Base-by-base conservation (phyloP, 1,140 invertebrate species). In the Chionoecetes opilio region DNA sequence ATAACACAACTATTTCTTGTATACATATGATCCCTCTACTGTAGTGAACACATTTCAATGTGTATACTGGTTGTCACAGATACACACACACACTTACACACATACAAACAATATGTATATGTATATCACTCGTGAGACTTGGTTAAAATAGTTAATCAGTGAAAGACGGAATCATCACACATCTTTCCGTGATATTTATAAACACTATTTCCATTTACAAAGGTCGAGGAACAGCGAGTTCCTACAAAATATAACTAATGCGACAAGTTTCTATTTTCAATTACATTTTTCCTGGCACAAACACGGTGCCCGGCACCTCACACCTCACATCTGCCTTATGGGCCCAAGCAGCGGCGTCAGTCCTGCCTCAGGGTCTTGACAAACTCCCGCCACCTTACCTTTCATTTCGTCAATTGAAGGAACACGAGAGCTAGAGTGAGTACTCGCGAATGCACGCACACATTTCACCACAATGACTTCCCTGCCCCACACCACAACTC, bases 211-310 rank as follows among this genome's bases (percentile, higher is more conserved):
- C n/a, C 63, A 75, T 75, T 75, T 26, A 75, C 21, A n/a, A 75
- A 75, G n/a, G 21, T n/a, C 63, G 21, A 75, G 21, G 26, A 75
- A 75, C n/a, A n/a, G 11, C n/a, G 1, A n/a, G 6, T 46, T 46
- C 14, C 41, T 14, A 46, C 41, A 46, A 46, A n/a, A 14, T 53
- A 9, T 0, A 14, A 75, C 21, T n/a, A 8, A 75, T n/a, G 63
- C n/a, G 21, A 84, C 91, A 14, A 82, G 31, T 93, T 93, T 93
- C 91, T 93, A 92, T 93, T 93, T 93, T 93, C 91, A 93, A 93
- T 93, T 8, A 82, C 75, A 92, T 93, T 93, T 93, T 93, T 93
- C 3, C 37, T 92, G 63, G 6, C 34, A 82, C 2, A 17, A 26
- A 5, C 26, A 26, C n/a, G 53, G 53, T 26, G 63, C 63, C 63